Percentiles rank a stretch among this genome's conserved stretches.
Evolutionary conservation across 2,888 invertebrate genomes (phyloP).

Genomic region (Scaptomyza reducta): DNA sequence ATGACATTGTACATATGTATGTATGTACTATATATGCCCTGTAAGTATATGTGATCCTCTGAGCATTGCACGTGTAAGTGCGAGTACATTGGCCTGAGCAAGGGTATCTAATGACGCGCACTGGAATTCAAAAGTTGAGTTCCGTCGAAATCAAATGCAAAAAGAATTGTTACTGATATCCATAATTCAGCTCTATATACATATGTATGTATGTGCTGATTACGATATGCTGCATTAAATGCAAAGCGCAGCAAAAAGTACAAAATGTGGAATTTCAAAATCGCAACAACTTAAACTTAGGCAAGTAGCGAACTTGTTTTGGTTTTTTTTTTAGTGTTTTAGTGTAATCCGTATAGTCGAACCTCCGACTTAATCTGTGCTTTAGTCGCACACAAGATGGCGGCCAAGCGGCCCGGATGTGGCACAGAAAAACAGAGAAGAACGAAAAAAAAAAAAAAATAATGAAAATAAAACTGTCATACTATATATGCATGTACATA

Average conservation of each 20-base stretch:
- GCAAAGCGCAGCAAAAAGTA: slow-evolving; percentile 57
- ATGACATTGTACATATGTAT: not conserved
- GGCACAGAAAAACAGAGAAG: slow-evolving; percentile 40
- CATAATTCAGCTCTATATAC: slow-evolving; percentile 11
- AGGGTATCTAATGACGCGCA: slow-evolving; percentile 60
- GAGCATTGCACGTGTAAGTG: slow-evolving; percentile 46
- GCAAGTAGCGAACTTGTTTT: slow-evolving; percentile 15
- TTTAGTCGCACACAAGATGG: slow-evolving; percentile 57
- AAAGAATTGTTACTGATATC: slow-evolving; percentile 42
- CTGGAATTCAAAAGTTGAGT: slow-evolving; percentile 63
- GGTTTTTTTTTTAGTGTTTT: slow-evolving; percentile 16
- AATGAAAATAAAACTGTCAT: slow-evolving; percentile 57
- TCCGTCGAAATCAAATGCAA: slow-evolving; percentile 52
- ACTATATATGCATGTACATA: slow-evolving; percentile 37
- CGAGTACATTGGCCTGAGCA: slow-evolving; percentile 67
- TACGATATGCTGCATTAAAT: slow-evolving; percentile 38
- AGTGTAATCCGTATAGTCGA: not conserved
- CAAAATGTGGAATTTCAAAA: slow-evolving; percentile 9
- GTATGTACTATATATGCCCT: not conserved
- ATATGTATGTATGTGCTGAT: slow-evolving; percentile 5
- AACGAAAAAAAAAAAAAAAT: slow-evolving; percentile 39
- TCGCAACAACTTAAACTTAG: slow-evolving; percentile 8
- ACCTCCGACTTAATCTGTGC: slow-evolving; percentile 55
- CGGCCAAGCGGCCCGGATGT: slow-evolving; percentile 67
- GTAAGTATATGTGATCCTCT: not conserved